Evolutionary conservation across 2,797 vertebrate genomes (phyloP).

Genomic region (Eospalax fontanierii): DNA sequence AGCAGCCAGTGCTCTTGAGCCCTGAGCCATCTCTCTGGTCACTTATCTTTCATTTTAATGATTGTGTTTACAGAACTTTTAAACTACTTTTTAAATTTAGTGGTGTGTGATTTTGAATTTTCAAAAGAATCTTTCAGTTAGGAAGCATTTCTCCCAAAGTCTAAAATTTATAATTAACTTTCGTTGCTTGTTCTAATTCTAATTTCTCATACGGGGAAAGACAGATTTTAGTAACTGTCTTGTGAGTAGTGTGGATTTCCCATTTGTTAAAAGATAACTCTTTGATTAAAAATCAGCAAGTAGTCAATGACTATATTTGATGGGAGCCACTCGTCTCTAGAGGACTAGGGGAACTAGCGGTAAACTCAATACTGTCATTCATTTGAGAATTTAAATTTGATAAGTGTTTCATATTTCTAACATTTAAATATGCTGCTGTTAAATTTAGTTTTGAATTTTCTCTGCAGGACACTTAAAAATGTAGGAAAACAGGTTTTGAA

Average conservation of each 20-base stretch:
- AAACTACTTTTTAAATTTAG: background rate
- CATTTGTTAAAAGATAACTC: background rate
- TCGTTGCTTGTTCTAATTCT: background rate
- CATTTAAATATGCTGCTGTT: background rate
- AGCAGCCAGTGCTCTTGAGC: too few species aligned
- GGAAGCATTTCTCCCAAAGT: background rate
- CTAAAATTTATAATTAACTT: conserved; percentile 40
- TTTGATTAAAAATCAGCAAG: conserved; percentile 60
- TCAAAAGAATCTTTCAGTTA: conserved; percentile 3
- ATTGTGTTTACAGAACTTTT: background rate
- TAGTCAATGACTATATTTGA: background rate
- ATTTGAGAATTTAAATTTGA: conserved; percentile 30
- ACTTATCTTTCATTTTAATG: too few species aligned
- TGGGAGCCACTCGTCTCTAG: background rate
- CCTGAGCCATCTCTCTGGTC: too few species aligned
- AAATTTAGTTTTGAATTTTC: conserved; percentile 32
- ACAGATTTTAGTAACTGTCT: background rate
- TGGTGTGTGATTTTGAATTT: background rate
- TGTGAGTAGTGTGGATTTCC: background rate
- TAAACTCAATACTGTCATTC: background rate
- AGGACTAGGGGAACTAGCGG: background rate
- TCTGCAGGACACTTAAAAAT: conserved; percentile 47
- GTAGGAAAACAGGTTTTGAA: background rate
- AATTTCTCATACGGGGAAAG: conserved; percentile 5
- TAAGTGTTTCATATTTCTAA: background rate